These are phyloP conservation scores for Geococcyx californianus DNA, from an alignment of 2,113 vertebrate species.

Conservation along the genomic window DNA sequence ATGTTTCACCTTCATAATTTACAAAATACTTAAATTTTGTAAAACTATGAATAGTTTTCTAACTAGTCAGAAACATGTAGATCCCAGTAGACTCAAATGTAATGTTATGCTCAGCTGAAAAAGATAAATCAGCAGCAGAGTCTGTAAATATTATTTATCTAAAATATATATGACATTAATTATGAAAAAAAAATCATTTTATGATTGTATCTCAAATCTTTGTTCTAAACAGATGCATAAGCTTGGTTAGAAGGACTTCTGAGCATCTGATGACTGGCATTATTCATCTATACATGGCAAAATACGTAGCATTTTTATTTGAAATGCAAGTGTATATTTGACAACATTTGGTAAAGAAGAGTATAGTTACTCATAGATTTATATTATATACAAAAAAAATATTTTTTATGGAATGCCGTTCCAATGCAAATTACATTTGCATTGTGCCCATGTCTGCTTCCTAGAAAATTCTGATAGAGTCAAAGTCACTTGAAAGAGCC, in stretches of 20 bases:
- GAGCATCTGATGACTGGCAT: neutral
- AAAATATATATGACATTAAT: neutral
- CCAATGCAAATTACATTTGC: neutral
- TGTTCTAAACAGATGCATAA: neutral
- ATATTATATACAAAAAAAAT: neutral
- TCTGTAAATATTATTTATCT: neutral
- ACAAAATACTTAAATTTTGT: neutral
- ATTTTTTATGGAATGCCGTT: neutral
- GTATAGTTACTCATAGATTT: neutral
- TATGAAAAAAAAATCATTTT: neutral
- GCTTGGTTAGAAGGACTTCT: neutral
- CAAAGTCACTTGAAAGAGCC: neutral
- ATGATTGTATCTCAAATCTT: rapidly evolving
- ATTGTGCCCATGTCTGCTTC: neutral
- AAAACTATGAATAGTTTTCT: neutral
- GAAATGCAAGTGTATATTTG: neutral
- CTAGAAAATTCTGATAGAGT: neutral
- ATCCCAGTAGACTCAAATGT: neutral
- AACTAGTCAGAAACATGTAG: neutral
- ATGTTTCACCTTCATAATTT: neutral
- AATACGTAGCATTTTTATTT: neutral
- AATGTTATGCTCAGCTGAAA: neutral
- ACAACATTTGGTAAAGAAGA: neutral
- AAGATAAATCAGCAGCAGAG: neutral
- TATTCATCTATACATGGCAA: neutral